phyloP scores from a whole-genome alignment of 2,797 vertebrate genomes.

The Holocentrus rufus region DNA sequence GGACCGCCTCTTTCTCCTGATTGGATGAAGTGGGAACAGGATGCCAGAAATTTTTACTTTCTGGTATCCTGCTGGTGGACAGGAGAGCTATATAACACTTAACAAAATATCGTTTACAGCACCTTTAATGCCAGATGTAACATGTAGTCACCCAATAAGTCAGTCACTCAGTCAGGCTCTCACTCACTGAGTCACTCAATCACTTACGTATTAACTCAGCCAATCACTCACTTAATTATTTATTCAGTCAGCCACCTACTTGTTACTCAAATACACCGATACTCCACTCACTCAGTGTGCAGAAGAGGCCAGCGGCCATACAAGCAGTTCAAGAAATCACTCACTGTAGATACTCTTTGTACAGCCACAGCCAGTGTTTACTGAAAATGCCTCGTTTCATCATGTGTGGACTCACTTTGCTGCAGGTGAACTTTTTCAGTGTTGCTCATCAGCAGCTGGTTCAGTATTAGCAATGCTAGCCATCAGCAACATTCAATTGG shows the following conservation, averaged over 20 bases:
- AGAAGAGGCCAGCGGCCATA: conserved; percentile 34
- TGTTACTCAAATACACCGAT: conserved; percentile 12
- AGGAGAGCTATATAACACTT: too few species aligned
- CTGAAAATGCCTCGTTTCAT: conserved; percentile 49
- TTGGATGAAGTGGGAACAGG: too few species aligned
- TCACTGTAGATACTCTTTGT: conserved; percentile 35
- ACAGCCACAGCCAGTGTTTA: conserved; percentile 35
- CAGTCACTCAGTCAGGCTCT: conserved; percentile 45
- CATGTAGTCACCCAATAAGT: conserved; percentile 9
- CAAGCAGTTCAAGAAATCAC: conserved; percentile 57
- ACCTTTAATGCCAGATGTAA: too few species aligned
- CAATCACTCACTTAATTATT: not conserved
- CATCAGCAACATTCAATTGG: conserved; percentile 11
- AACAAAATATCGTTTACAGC: too few species aligned
- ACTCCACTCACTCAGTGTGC: conserved; percentile 40
- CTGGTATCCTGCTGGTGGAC: too few species aligned
- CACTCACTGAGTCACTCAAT: conserved; percentile 46
- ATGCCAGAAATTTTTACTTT: too few species aligned
- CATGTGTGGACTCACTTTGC: conserved; percentile 49
- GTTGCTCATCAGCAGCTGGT: conserved; percentile 32
- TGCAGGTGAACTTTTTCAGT: conserved; percentile 45
- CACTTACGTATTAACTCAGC: not conserved
- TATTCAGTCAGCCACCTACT: not conserved
- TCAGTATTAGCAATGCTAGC: conserved; percentile 4
- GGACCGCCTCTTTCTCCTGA: too few species aligned